Base-by-base conservation (phyloP, 30 jellyfish, hydroid and myxozoan genomes). In the Cassiopea andromeda region DNA sequence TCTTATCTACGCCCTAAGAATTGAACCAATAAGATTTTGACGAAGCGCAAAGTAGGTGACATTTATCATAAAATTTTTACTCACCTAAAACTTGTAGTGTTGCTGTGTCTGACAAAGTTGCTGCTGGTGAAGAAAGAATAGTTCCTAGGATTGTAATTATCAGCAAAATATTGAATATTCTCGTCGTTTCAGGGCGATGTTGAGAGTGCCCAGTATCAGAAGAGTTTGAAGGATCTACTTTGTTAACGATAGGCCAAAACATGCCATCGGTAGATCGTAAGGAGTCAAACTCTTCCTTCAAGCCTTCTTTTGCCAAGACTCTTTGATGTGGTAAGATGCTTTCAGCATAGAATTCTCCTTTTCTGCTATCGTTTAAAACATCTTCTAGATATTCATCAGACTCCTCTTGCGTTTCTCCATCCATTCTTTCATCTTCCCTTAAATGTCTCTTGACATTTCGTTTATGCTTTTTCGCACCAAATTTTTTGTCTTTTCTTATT, bases 81-180 rank as follows among this genome's bases (percentile, higher is more conserved):
- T 91, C 85, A 96, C 99, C 98, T 58, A 96, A 89, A 1, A 84
- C 92, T 81, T 96, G 98, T 9, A 96, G 82, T 2, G 99, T 96
- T 72, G 98, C 99, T 7, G 99, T 92, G 67, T 96, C 99, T 45
- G 99, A 96, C 69, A 96, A 84, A 8, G 99, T 96, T 44, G 99
- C 99, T 2, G 99, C 98, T 7, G 99, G 99, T 10, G 98, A 90
- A 15, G 99, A 97, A 7, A 96, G 91, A 18, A 92, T 60, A 47
- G 99, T 96, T 47, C 99, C 99, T 54, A 92, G 78, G 58, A 96
- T 74, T 44, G 99, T 96, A 38, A 96, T 96, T 9, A 82, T 92
- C 15, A 96, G 86, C 64, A 96, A 73, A 1, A 96, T 92, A 48
- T 66, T 89, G 87, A 96, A 96, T 19, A 91, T 79, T 9, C 84